Conservation (phyloP, 2,797 vertebrate genomes). For the Presbytis comata region DNA sequence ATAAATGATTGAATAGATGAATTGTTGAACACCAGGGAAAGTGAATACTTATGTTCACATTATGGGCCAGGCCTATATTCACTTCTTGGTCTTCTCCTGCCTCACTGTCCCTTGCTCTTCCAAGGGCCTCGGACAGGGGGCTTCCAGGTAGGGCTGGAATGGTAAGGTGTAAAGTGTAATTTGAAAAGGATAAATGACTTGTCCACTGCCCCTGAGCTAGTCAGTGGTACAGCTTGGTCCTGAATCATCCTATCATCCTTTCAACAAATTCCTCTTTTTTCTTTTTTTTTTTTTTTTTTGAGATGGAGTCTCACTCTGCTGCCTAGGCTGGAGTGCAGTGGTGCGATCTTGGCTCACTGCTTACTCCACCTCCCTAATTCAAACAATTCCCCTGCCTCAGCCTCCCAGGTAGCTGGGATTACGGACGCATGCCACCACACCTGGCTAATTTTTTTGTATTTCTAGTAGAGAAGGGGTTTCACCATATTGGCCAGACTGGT, state of each 20-base stretch:
- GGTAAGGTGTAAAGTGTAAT: background rate
- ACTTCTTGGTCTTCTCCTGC: background rate
- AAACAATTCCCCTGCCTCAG: background rate
- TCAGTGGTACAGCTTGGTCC: background rate
- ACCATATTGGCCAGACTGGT: background rate
- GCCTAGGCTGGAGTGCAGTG: no score
- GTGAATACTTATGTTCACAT: background rate
- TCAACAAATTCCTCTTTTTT: slow-evolving; percentile 19
- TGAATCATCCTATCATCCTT: background rate
- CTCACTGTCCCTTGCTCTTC: background rate
- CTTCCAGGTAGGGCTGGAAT: background rate
- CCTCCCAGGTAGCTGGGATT: background rate
- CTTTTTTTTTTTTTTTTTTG: no score
- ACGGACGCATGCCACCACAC: background rate
- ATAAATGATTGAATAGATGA: background rate
- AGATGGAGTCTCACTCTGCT: no score
- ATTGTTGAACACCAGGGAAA: rapidly evolving
- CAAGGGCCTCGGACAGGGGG: background rate
- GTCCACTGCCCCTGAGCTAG: background rate
- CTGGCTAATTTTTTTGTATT: background rate
- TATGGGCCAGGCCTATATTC: background rate
- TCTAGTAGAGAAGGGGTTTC: background rate
- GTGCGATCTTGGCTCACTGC: no score
- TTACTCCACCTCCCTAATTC: no score
- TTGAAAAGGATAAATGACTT: slow-evolving; percentile 10